Base-by-base conservation (phyloP, 2,888 invertebrate genomes). In the Ectemnius continuus region DNA sequence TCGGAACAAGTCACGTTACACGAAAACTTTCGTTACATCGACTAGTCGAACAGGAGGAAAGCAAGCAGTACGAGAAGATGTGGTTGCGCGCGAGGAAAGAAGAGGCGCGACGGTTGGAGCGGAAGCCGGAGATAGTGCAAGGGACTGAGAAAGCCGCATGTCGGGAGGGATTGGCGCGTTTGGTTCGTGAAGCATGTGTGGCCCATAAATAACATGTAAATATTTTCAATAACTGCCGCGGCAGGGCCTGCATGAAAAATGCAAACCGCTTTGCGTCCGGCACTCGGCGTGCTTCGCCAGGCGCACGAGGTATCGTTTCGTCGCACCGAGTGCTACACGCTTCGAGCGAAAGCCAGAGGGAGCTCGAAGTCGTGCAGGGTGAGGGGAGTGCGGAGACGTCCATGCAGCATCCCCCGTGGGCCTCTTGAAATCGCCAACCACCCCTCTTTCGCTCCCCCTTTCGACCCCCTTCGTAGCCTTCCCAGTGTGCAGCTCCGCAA, bases 141-240 rank as follows among this genome's bases (percentile, higher is more conserved):
- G 59, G 45, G 23, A 65, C 47, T 36, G 61, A 45, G 57, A 60
- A 61, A 58, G 26, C 63, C 63, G 71, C 67, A 59, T 70, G 62
- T 59, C 65, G 61, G 23, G 61, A 61, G 68, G 79, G 79, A 85
- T 86, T 84, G 83, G 79, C 81, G 81, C 78, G 82, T 86, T 87
- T 82, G 82, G 82, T 85, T 85, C 83, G 74, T 83, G 86, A 82
- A 86, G 85, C 89, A 88, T 89, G 88, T 88, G 86, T 86, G 86
- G 78, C 82, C 86, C 86, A 88, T 89, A 89, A 89, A 89, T 89
- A 89, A 88, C 88, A 89, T 89, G 89, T 89, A 89, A 89, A 89
- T 89, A 89, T 89, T 89, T 89, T 89, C 88, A 88, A 89, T 89
- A 89, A 89, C 88, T 88, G 88, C 85, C 84, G 82, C 66, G 83